A percentile compares a stretch with the other conserved stretches of the same genome.
phyloP scores from a whole-genome alignment of 2,113 vertebrate species.

The Australoheros scitulus region DNA sequence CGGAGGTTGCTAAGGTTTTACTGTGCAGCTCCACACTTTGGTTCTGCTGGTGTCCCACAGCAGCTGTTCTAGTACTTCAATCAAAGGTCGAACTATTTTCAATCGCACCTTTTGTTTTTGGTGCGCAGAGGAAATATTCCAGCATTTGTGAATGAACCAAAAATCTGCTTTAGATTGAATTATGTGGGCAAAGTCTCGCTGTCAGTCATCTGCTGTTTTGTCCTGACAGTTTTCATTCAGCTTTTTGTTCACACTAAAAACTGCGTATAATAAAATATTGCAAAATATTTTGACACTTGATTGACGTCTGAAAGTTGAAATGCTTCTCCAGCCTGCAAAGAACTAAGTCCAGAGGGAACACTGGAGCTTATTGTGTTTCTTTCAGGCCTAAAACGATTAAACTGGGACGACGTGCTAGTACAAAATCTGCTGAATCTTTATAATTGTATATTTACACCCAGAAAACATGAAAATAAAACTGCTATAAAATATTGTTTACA shows the following conservation, averaged over 20 bases:
- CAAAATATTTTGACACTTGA: slow-evolving; percentile 51
- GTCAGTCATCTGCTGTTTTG: slow-evolving; percentile 9
- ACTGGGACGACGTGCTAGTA: neutral
- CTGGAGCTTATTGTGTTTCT: neutral
- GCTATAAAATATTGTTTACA: slow-evolving; percentile 6
- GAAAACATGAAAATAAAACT: neutral
- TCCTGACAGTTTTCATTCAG: slow-evolving; percentile 1
- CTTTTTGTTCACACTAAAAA: slow-evolving; percentile 12
- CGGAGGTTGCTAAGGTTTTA: no score
- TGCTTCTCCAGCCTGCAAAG: neutral
- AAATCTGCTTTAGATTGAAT: neutral
- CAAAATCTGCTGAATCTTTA: neutral
- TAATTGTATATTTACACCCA: slow-evolving; percentile 3
- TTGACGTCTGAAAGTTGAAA: slow-evolving; percentile 23
- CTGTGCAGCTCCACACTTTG: no score
- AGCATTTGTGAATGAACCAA: neutral
- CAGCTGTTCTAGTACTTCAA: neutral
- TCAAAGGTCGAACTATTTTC: neutral
- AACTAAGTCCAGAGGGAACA: neutral
- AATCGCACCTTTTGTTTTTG: neutral
- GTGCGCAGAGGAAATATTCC: neutral
- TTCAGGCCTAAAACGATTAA: neutral
- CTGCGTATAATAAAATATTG: slow-evolving; percentile 24
- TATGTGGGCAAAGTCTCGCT: neutral
- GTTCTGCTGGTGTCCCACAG: neutral